phyloP scores from a whole-genome alignment of 2,888 invertebrate genomes.

The Xylophagus ater region DNA sequence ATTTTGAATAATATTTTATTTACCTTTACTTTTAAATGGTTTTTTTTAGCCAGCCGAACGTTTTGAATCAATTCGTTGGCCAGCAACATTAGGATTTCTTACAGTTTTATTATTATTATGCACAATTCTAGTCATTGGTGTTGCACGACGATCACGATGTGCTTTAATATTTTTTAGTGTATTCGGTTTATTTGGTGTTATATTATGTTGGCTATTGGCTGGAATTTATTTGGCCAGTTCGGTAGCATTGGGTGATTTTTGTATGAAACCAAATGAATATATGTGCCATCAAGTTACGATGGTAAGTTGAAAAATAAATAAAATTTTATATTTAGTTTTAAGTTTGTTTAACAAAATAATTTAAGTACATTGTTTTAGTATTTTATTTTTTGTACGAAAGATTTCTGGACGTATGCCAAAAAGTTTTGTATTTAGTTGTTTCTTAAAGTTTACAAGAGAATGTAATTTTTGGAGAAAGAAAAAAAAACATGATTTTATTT shows the following conservation, averaged over 20 bases:
- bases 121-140: slow-evolving; percentile 38
- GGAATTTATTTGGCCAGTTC: slow-evolving; percentile 76
- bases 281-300: slow-evolving; percentile 39
- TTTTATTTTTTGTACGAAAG: no score
- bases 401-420: no score
- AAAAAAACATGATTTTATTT: no score
- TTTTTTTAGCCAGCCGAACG: slow-evolving; percentile 32
- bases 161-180: slow-evolving; percentile 84
- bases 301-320: slow-evolving; percentile 34
- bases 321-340: no score
- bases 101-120: slow-evolving; percentile 35
- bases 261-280: slow-evolving; percentile 62
- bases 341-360: no score
- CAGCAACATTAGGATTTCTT: slow-evolving; percentile 37
- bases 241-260: slow-evolving; percentile 76
- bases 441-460: no score
- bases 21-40: neutral
- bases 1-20: neutral
- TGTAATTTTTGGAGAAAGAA: no score
- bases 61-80: slow-evolving; percentile 40
- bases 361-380: no score
- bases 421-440: no score
- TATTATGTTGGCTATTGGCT: slow-evolving; percentile 70
- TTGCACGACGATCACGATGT: slow-evolving; percentile 55
- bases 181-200: slow-evolving; percentile 50